These are phyloP conservation scores for Euura saliciscinereae DNA, from an alignment of 1,140 invertebrate species.

Conservation along the genomic window DNA sequence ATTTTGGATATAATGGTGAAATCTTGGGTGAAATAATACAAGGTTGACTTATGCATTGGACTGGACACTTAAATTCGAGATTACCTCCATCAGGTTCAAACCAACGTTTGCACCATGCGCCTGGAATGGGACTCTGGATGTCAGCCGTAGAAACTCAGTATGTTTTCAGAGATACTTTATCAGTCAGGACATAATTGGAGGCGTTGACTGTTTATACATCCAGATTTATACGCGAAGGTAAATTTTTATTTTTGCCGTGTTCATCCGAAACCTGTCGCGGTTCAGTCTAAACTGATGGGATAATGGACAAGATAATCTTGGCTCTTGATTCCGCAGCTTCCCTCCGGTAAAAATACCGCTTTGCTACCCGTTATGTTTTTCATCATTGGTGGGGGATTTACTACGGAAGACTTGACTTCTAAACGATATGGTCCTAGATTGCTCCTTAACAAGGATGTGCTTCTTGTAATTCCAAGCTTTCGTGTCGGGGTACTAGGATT, in stretches of 20 bases:
- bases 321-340: background rate
- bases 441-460: conserved; percentile 25
- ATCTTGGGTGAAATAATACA: too few species aligned
- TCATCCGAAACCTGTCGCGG: too few species aligned
- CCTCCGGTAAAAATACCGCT: background rate
- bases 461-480: conserved; percentile 15
- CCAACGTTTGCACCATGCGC: background rate
- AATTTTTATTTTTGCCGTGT: too few species aligned
- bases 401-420: background rate
- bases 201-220: background rate
- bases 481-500: conserved; percentile 61
- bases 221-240: background rate
- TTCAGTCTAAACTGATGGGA: too few species aligned
- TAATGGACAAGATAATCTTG: too few species aligned
- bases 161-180: background rate
- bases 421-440: conserved; percentile 41
- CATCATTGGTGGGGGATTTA: conserved; percentile 24
- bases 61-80: too few species aligned
- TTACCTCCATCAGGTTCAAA: background rate
- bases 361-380: conserved; percentile 25
- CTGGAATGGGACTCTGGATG: background rate
- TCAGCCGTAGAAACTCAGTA: background rate
- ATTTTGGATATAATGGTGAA: too few species aligned
- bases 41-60: too few species aligned
- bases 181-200: background rate